Percentiles rank a stretch among this genome's conserved stretches.
These are phyloP conservation scores for Eulemur rufifrons DNA, from an alignment of 2,113 vertebrate genomes.

Conservation along the genomic window DNA sequence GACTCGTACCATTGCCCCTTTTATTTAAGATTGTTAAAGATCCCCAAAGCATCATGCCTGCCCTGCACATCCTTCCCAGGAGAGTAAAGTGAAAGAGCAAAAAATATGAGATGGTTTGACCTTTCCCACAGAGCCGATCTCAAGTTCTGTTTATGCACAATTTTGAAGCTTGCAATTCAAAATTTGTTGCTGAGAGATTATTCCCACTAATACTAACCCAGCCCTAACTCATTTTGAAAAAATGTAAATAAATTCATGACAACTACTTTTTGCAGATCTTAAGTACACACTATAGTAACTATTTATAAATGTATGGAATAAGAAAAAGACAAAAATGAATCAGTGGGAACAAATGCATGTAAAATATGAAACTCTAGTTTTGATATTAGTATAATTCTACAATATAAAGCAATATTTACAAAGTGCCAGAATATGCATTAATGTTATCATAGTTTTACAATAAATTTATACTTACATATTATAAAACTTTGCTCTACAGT, in stretches of 20 bases:
- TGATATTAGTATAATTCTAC: neutral
- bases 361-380: neutral
- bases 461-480: neutral
- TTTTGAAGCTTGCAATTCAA: neutral
- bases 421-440: neutral
- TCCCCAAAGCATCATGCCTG: neutral
- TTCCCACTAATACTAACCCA: neutral
- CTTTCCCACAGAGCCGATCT: neutral
- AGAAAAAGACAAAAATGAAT: neutral
- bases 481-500: neutral
- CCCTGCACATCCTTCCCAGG: neutral
- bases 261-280: neutral
- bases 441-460: neutral
- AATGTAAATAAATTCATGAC: neutral
- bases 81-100: conserved; percentile 8
- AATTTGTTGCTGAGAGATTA: neutral
- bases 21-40: conserved; percentile 31
- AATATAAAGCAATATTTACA: neutral
- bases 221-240: neutral
- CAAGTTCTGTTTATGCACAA: neutral
- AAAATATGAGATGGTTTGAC: conserved; percentile 29
- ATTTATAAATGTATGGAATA: neutral
- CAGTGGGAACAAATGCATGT: neutral
- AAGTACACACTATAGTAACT: neutral
- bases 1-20: neutral